Conservation (phyloP, 2,113 vertebrate species). For the Pleuronectes platessa region DNA sequence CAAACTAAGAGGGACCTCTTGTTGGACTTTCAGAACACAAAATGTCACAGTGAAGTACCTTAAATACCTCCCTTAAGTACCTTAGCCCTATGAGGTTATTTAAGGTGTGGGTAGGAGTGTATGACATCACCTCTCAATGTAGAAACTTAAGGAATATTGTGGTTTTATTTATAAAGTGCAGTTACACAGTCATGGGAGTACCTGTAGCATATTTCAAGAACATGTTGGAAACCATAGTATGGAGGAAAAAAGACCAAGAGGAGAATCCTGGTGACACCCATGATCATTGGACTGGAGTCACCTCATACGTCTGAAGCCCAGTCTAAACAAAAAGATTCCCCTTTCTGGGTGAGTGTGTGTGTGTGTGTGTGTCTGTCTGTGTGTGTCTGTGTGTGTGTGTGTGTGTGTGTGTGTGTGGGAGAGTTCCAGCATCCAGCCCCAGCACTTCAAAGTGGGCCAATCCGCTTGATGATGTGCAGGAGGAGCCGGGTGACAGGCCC, state of each 20-base stretch:
- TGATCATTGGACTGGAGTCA: constrained; percentile 17
- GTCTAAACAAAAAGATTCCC: constrained; percentile 30
- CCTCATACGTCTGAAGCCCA: constrained; percentile 26
- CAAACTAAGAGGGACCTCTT: too few relatives aligned
- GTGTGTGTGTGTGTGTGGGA: constrained; percentile 2
- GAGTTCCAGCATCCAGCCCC: neutral
- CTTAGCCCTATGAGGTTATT: too few relatives aligned
- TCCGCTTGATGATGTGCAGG: constrained; percentile 60
- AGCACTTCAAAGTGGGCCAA: constrained; percentile 43
- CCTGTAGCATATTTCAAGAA: neutral
- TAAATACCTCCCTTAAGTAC: too few relatives aligned
- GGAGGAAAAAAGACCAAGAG: neutral
- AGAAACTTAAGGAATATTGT: neutral
- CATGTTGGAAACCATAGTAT: too few relatives aligned
- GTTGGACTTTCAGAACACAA: neutral
- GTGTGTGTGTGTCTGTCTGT: constrained; percentile 17
- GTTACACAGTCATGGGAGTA: neutral
- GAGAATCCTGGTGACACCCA: neutral
- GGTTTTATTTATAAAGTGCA: neutral
- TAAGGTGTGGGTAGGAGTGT: neutral
- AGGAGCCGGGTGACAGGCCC: constrained; percentile 41
- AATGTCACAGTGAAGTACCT: neutral
- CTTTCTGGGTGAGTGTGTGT: neutral
- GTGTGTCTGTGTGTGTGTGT: constrained; percentile 4
- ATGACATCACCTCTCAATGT: neutral